Evolutionary conservation across 1,140 invertebrate genomes (phyloP), one percentile per base, ranked within the genome.

Genomic region (Procambarus clarkii): DNA sequence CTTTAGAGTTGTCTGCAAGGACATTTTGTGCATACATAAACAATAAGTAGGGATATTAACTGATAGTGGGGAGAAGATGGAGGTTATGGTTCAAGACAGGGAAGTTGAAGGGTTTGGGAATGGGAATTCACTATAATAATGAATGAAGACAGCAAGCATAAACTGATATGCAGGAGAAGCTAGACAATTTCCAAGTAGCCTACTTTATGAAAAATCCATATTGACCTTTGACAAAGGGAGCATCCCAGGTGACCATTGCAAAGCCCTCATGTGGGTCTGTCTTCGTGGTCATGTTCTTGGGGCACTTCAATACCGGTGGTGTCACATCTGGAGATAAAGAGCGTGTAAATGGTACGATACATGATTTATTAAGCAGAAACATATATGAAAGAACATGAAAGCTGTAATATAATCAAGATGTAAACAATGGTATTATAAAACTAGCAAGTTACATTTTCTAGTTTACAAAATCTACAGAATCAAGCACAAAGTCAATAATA

Each of bases 211-310:
- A n/a, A 58, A 46, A 24, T 34, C 46, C 54, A 3, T 60, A 50
- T 60, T 94, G 94, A 93, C 95, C 95, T 46, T 94, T 93, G 21
- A 94, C 94, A 5, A 94, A 93, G 0, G 96, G 96, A 45, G 94
- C 93, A 15, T 94, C 93, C 95, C 95, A 96, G 15, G 84, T 93
- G 46, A 96, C 95, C 4, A 94, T 93, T 0, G 96, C 96, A 93
- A 95, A 96, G 83, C 95, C 95, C 92, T 95, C 95, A 7, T 95
- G 94, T 2, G 93, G 93, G 34, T 94, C 94, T 24, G 95, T 94
- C 8, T 93, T 93, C 5, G 94, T 93, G 4, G 93, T 94, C 9
- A 95, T 94, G 92, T 95, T 93, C 21, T 93, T 92, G 13, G 95
- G 95, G 93, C 95, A 96, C 71, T 94, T 93, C 2, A 95, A 93